Evolutionary conservation across 2,888 invertebrate genomes (phyloP).

Genomic region (Koerneria pararmatus): DNA sequence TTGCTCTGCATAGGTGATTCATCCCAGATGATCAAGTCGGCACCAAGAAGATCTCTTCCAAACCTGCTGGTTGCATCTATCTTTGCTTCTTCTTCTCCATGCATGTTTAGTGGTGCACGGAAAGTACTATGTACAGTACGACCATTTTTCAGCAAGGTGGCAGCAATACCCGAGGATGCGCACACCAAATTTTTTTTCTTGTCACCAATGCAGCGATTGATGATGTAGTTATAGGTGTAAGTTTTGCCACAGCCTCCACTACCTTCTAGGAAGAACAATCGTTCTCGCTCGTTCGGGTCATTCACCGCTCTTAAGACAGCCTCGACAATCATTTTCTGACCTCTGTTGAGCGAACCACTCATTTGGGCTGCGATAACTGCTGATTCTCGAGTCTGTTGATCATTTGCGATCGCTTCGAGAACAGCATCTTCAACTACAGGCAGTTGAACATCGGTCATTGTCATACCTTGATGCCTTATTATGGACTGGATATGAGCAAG

Average conservation of each 20-base stretch:
- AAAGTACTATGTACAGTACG: constrained; percentile 7
- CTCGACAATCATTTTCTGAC: neutral
- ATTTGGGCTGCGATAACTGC: neutral
- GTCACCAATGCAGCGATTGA: neutral
- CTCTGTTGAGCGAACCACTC: neutral
- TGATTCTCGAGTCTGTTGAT: neutral
- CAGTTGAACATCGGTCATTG: neutral
- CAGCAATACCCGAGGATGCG: constrained; percentile 24
- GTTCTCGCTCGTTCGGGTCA: neutral
- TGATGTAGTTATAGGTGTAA: constrained; percentile 15
- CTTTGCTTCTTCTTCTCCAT: neutral
- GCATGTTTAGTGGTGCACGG: constrained; percentile 1
- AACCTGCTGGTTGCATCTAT: neutral
- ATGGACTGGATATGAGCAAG: constrained; percentile 6
- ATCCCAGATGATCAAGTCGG: constrained; percentile 15
- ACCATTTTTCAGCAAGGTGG: constrained; percentile 20
- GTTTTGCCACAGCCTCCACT: constrained; percentile 25
- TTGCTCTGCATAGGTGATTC: constrained; percentile 14
- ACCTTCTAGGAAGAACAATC: constrained; percentile 17
- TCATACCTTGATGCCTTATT: neutral
- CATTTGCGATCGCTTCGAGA: neutral
- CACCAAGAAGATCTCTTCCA: neutral
- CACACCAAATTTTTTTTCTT: constrained; percentile 1
- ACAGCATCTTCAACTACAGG: neutral
- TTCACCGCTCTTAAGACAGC: neutral